Base-by-base conservation (phyloP, 2,113 vertebrate genomes). In the Helogale parvula region DNA sequence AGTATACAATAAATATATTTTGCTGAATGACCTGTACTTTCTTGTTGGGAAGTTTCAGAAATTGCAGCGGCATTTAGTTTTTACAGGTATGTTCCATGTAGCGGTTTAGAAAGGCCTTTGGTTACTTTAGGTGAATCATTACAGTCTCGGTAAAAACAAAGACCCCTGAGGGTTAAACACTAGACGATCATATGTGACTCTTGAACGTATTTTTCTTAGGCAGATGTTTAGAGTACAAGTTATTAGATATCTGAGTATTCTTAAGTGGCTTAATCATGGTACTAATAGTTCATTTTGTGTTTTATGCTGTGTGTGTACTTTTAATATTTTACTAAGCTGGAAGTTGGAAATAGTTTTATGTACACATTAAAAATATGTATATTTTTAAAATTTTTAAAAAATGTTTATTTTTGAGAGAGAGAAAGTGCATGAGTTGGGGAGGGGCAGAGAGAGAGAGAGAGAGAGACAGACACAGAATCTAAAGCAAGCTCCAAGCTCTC, bases 1-100 rank as follows among this genome's bases (percentile, higher is more conserved):
- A 97, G 96, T 54, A 50, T 96, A 95, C 0, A 76, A 79, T 88
- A 93, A 96, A 98, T 96, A 96, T 94, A 90, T 92, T 7, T 21
- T 92, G n/a, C 35, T 54, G 60, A 90, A 60, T 92, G 96, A 68
- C 87, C 96, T 82, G 88, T 35, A 97, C 71, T 35, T 69, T 66
- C 88, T n/a, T 71, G 35, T 85, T 92, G 74, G 68, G 96, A 98
- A 96, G 93, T 52, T 83, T 63, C 45, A 85, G 82, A 95, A 82
- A 81, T 96, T 89, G 88, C 81, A 82, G 93, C 97, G 45, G 31
- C 60, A 60, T 10, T 97, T 38, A 4, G 19, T 0, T 93, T 87
- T 54, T 90, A 79, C 60, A 97, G 82, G 86, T 98, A 83, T 63
- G 2, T 93, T 90, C 87, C 33, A 60, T 52, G 33, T 77, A 92